Conservation (phyloP, 37 sponge, comb jelly and placozoan genomes). For the Ianthella basta region DNA sequence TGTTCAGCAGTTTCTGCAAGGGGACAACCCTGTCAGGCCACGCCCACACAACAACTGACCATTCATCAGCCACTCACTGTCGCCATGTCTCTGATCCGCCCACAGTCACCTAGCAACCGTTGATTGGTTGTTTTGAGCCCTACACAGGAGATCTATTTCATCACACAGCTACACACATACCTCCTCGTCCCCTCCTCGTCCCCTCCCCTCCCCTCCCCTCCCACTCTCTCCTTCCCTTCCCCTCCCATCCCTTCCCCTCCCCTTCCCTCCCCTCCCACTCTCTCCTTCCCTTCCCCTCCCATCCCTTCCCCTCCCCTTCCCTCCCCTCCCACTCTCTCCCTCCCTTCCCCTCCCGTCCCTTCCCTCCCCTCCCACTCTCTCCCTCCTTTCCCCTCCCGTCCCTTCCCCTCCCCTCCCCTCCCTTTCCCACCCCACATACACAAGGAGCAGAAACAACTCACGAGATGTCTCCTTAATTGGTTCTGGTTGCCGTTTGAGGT, state of each 20-base stretch:
- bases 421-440: background rate
- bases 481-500: conserved; percentile 54
- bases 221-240: background rate
- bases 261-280: no score
- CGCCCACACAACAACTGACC: background rate
- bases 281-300: no score
- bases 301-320: no score
- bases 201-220: background rate
- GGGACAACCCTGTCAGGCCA: background rate
- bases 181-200: background rate
- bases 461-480: conserved; percentile 74
- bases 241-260: no score
- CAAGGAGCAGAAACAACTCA: conserved; percentile 31
- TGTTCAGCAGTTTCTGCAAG: conserved; percentile 69
- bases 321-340: no score
- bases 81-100: conserved; percentile 57
- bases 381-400: background rate
- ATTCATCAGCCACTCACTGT: background rate
- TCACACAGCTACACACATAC: background rate
- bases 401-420: no score
- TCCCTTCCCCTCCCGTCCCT: no score
- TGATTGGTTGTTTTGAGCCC: conserved; percentile 41
- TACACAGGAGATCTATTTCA: background rate
- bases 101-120: conserved; percentile 62
- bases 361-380: background rate